Percentiles rank a stretch among this genome's conserved stretches.
These are phyloP conservation scores for fruit fly (Drosophila melanogaster) DNA, from an alignment of 1,140 invertebrate genomes.

Conservation along the genomic window Release_6_plus_ISO1_MT NT_037436.4:18027501-18028000, in stretches of 20 bases:
- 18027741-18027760: conserved; percentile 41
- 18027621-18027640: conserved; percentile 43
- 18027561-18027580: conserved; percentile 5
- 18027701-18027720: conserved; percentile 45
- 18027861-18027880: no score
- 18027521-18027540: conserved; percentile 53
- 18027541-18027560: conserved; percentile 34
- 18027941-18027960: no score
- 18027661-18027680: conserved; percentile 58
- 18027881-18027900: background rate
- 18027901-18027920: background rate
- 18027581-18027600: conserved; percentile 37
- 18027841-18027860: no score
- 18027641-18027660: conserved; percentile 52
- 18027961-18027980: no score
- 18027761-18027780: conserved; percentile 1
- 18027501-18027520: conserved; percentile 78
- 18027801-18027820: no score
- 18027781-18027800: background rate
- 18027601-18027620: conserved; percentile 33
- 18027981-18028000: no score
- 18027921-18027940: no score
- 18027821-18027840: no score
- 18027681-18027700: conserved; percentile 77
- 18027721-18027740: conserved; percentile 39